Evolutionary conservation across 30 jellyfish, hydroid and myxozoan species (phyloP).

Genomic region (Morbakka virulenta): DNA sequence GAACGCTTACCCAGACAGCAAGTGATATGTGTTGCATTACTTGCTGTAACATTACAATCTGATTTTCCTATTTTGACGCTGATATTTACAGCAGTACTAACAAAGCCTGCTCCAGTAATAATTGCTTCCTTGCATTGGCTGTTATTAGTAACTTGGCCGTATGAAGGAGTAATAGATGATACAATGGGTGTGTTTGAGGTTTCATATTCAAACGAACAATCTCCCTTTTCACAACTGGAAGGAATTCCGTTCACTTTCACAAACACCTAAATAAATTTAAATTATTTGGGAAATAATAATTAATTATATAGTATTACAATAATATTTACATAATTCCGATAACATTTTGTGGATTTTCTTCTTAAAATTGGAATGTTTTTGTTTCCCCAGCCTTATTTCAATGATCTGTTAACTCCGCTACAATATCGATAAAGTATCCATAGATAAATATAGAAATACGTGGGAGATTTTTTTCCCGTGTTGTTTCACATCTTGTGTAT

Average conservation of each 20-base stretch:
- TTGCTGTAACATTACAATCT: slow-evolving; percentile 34
- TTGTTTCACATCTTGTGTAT: too few species aligned
- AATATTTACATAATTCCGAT: too few species aligned
- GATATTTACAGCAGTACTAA: slow-evolving; percentile 15
- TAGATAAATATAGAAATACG: too few species aligned
- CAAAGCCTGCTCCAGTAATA: slow-evolving; percentile 65
- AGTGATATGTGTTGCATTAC: slow-evolving; percentile 39
- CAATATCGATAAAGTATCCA: too few species aligned
- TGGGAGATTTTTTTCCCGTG: too few species aligned
- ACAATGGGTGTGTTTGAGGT: slow-evolving; percentile 53
- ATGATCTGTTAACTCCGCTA: too few species aligned
- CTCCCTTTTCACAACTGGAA: slow-evolving; percentile 53
- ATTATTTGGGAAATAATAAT: too few species aligned
- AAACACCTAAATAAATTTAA: slow-evolving; percentile 66
- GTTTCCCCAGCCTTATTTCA: too few species aligned
- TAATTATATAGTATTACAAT: too few species aligned
- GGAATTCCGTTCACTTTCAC: slow-evolving; percentile 72
- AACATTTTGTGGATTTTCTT: too few species aligned
- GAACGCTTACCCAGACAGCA: slow-evolving; percentile 86
- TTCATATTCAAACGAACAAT: slow-evolving; percentile 54
- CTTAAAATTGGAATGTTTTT: too few species aligned
- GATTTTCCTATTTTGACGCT: slow-evolving; percentile 65
- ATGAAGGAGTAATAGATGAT: slow-evolving; percentile 44
- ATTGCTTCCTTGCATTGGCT: slow-evolving; percentile 51
- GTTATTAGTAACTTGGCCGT: slow-evolving; percentile 58